A percentile compares a stretch with the other conserved stretches of the same genome.
These are phyloP conservation scores for Stylophora pistillata DNA, from an alignment of 64 coral and sea anemone genomes.

Conservation along the genomic window DNA sequence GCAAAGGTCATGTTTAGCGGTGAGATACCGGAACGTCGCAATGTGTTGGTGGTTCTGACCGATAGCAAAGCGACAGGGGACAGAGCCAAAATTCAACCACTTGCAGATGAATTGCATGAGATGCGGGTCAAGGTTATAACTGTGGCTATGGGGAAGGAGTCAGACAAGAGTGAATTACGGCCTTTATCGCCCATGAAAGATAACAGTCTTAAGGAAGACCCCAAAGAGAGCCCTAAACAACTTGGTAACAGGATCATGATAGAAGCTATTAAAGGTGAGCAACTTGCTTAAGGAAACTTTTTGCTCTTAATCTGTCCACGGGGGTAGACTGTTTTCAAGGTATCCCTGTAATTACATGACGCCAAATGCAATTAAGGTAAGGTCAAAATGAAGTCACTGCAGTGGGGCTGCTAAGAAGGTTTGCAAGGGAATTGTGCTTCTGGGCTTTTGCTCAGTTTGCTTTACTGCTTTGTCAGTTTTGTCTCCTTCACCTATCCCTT, in stretches of 20 bases:
- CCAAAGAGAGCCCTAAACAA: conserved; percentile 45
- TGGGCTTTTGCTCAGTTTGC: not conserved
- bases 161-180: conserved; percentile 39
- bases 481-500: no score
- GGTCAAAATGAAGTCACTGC: no score
- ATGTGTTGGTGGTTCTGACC: conserved; percentile 65
- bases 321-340: no score
- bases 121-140: conserved; percentile 32
- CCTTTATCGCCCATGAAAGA: conserved; percentile 42
- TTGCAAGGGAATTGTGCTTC: no score
- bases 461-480: no score
- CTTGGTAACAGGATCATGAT: conserved; percentile 62
- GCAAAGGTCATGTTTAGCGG: conserved; percentile 44
- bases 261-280: conserved; percentile 53
- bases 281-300: not conserved
- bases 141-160: conserved; percentile 47
- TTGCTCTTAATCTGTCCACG: no score
- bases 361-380: no score
- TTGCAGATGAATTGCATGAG: conserved; percentile 32
- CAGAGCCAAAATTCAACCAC: not conserved
- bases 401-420: no score
- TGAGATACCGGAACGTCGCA: conserved; percentile 25
- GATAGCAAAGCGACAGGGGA: conserved; percentile 69
- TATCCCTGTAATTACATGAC: no score
- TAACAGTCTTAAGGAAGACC: conserved; percentile 11